Evolutionary conservation across 2,888 invertebrate genomes (phyloP), one percentile per base, ranked within the genome.

Genomic region (Eupsilia transversa): DNA sequence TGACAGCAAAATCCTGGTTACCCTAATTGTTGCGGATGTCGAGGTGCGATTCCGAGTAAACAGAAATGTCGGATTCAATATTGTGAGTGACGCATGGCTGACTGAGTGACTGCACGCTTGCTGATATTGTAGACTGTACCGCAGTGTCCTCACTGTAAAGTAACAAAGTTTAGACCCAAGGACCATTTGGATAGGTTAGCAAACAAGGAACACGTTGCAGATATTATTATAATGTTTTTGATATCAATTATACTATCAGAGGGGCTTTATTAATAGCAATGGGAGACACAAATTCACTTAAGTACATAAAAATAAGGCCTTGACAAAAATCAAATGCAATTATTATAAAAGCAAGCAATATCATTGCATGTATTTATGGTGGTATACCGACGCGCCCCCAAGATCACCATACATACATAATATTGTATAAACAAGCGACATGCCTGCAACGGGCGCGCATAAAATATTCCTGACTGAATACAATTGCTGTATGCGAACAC

Each of bases 381-480:
- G 43, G 61, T 59, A 64, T 56, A 64, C 67, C 33, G 67, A 67
- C 74, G 70, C 67, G 74, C 72, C 60, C 61, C 76, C 46, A 66
- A 79, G 64, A 84, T 80, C 86, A 72, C 60, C 78, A 77, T 79
- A 79, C 77, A 76, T 78, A 65, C 65, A 65, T 65, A 52, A 35
- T 65, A 80, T 82, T 86, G 77, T 82, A 83, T 80, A 74, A 72
- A 61, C 77, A 73, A 72, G 74, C 82, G 78, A 80, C 83, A 79
- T 74, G 74, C 76, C 66, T 81, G 79, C 84, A 80, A 61, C 83
- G 79, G 74, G 69, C 76, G 64, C 68, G 54, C 73, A 82, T 87
- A 84, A 88, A 86, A 84, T 88, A 88, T 86, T 83, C 86, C 81
- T 61, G 76, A 49, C 80, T 77, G 86, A 82, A 80, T 82, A 88